phyloP scores from a whole-genome alignment of 2,797 vertebrate species.

The Sternarchorhynchus goeldii region DNA sequence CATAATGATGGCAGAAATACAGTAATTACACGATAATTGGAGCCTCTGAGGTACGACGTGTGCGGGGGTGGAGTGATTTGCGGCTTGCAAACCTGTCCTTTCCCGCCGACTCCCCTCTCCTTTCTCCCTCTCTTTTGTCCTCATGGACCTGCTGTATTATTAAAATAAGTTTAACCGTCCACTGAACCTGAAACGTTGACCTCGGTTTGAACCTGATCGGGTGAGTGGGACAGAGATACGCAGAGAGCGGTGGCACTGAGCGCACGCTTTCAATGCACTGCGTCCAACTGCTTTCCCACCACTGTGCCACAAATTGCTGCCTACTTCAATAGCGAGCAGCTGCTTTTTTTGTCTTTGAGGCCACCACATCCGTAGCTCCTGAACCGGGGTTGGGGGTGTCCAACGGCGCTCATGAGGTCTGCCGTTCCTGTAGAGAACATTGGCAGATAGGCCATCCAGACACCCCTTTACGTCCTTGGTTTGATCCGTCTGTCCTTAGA shows the following conservation, averaged over 20 bases:
- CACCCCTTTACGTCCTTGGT: neutral
- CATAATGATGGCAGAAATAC: slow-evolving; percentile 21
- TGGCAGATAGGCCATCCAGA: neutral
- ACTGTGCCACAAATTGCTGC: slow-evolving; percentile 1
- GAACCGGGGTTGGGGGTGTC: neutral
- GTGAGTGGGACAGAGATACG: neutral
- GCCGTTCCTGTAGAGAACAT: neutral
- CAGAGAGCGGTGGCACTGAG: neutral
- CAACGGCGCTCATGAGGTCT: neutral
- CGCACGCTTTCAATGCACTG: neutral
- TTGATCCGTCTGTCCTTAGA: neutral
- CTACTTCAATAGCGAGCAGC: neutral
- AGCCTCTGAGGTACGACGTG: neutral
- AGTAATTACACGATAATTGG: slow-evolving; percentile 23
- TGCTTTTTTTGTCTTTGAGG: neutral
- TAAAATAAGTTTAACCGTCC: slow-evolving; percentile 17
- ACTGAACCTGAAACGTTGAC: slow-evolving; percentile 46
- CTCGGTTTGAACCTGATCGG: slow-evolving; percentile 28
- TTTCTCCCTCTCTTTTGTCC: neutral
- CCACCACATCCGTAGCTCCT: neutral
- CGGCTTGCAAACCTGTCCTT: neutral
- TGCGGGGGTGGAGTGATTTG: neutral
- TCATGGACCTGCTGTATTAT: neutral
- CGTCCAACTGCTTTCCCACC: neutral
- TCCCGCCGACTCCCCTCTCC: neutral